Evolutionary conservation across 2,113 vertebrate species (phyloP).

Genomic region (Gambusia holbrooki): DNA sequence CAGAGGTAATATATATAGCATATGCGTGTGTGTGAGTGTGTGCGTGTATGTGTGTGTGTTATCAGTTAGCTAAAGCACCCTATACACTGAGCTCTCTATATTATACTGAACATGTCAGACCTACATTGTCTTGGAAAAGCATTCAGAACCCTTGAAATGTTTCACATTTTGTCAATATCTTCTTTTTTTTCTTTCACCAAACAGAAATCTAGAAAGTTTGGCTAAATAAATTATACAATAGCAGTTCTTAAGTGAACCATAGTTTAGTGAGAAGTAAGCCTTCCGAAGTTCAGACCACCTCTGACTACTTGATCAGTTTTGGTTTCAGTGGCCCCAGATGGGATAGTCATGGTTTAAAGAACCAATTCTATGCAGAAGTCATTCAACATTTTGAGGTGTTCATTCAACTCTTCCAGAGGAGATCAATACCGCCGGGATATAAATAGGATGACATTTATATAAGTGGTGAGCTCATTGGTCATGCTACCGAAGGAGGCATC

Average conservation of each 20-base stretch:
- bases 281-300: not conserved
- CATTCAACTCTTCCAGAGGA: not conserved
- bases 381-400: not conserved
- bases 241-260: too few relatives aligned
- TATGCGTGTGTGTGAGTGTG: not conserved
- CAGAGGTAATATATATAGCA: constrained; percentile 72
- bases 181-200: too few relatives aligned
- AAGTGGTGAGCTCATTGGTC: constrained; percentile 36
- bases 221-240: too few relatives aligned
- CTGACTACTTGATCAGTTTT: not conserved
- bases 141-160: too few relatives aligned
- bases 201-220: too few relatives aligned
- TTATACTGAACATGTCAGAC: too few relatives aligned
- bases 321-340: not conserved
- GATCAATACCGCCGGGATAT: not conserved
- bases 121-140: too few relatives aligned
- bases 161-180: too few relatives aligned
- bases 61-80: not conserved
- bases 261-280: too few relatives aligned
- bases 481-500: constrained; percentile 17
- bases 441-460: constrained; percentile 4
- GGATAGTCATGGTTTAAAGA: too few relatives aligned
- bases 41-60: not conserved
- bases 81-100: too few relatives aligned
- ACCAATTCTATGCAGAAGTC: not conserved